Conservation (phyloP, 2,797 vertebrate genomes). For the Periparus ater region DNA sequence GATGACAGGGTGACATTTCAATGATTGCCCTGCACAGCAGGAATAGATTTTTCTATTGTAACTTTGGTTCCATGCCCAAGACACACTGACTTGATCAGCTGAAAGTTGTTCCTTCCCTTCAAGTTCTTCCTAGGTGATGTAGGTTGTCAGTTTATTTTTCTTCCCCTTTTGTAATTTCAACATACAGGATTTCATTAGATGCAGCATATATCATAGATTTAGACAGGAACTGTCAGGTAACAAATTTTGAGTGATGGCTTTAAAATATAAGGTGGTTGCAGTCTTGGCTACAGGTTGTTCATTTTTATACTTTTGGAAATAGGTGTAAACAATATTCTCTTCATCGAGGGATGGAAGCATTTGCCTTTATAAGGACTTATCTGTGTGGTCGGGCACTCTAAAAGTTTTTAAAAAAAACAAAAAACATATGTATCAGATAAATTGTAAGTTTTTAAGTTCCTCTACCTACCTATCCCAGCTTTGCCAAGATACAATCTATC, state of each 20-base stretch:
- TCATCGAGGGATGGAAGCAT: constrained; percentile 84
- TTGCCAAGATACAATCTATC: background rate
- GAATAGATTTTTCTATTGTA: constrained; percentile 85
- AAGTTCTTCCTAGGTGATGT: constrained; percentile 59
- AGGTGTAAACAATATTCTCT: constrained; percentile 82
- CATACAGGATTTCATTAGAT: constrained; percentile 74
- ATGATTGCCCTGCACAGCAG: constrained; percentile 94
- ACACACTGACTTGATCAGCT: constrained; percentile 74
- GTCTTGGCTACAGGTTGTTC: constrained; percentile 71
- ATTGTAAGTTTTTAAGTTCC: background rate
- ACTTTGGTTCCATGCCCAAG: constrained; percentile 89
- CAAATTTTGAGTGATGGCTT: constrained; percentile 80
- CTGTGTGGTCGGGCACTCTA: constrained; percentile 81
- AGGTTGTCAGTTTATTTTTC: constrained; percentile 66
- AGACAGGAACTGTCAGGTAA: constrained; percentile 79
- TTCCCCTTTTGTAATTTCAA: constrained; percentile 62
- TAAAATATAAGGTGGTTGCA: constrained; percentile 75
- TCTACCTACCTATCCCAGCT: background rate
- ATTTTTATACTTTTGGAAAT: constrained; percentile 55
- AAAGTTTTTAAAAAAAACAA: constrained; percentile 48
- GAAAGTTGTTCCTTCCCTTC: constrained; percentile 64
- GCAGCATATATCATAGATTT: constrained; percentile 83
- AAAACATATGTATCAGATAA: background rate
- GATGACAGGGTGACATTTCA: constrained; percentile 75
- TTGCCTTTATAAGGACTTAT: constrained; percentile 81